Base-by-base conservation (phyloP, 2,888 invertebrate species). In the Iselma pallidipennis region DNA sequence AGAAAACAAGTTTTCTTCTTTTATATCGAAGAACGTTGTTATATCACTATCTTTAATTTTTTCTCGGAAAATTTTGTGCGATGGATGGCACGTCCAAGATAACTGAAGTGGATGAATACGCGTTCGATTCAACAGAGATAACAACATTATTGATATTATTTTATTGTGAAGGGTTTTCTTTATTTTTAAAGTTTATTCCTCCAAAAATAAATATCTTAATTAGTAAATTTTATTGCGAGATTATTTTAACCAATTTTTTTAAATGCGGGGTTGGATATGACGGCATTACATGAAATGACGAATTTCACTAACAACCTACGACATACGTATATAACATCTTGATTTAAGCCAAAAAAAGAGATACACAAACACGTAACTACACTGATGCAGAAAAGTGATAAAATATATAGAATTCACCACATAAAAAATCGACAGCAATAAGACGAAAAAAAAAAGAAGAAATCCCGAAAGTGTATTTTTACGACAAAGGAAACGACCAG, bases 31-130 rank as follows among this genome's bases (percentile, higher is more conserved):
- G 16, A 16, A 1, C 4, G 2, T 37, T 16, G 7, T 37, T 6
- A 37, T 16, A 19, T 37, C 37, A 19, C 37, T 37, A 37, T 37
- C 37, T 42, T 42, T 2, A 19, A 42, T 42, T 9, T 10, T 33
- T 33, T 37, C 10, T 48, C 25, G 61, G 57, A 14, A 57, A 52
- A 37, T 31, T n/a, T 51, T 48, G 56, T 63, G 54, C 57, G 57
- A 58, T 54, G 25, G 31, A 12, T n/a, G 54, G 57, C 63, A 63
- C 63, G 63, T 63, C 53, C 49, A 7, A 45, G 63, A 59, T 63
- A 63, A 58, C 52, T 53, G 29, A 48, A 61, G 56, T 56, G 55
- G 29, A 23, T 33, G 49, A 19, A 21, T 26, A 10, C 33, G 16
- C 19, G n/a, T n/a, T n/a, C n/a, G n/a, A n/a, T 37, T 55, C 3